Base-by-base conservation (phyloP, 2,888 invertebrate species). In the Cheilosia scutellata region DNA sequence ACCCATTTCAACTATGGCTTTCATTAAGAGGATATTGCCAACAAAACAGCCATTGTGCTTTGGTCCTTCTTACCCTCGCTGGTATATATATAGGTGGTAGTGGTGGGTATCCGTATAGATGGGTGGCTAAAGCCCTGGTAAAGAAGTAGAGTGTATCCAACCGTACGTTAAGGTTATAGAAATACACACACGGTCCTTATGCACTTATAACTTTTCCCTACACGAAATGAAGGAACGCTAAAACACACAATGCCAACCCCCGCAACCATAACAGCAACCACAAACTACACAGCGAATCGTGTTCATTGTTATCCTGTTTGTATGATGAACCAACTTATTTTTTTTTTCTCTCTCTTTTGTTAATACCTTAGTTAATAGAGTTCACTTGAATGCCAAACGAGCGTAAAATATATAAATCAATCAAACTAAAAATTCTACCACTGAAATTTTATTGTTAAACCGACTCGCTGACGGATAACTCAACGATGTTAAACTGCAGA, bases 1-100 rank as follows among this genome's bases (percentile, higher is more conserved):
- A 86, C 72, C 82, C 86, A 77, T 79, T 86, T 80, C 68, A 74
- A 77, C 82, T 82, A 86, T 58, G 76, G 86, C 86, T 86, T 86
- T 86, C 86, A 86, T 86, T 86, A 86, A 82, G 86, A 77, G 86
- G 82, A 86, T 86, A 86, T 86, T 86, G 86, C 86, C 82, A 86
- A 77, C 86, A 86, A 82, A 86, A 82, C 82, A 86, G 68, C 82
- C 86, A 86, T 82, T 86, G 82, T 82, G 66, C 58, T 72, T 58
- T 63, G 51, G 82, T 82, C 82, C 86, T 82, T 82, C 82, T 82
- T 86, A 76, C 82, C 63, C 66, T 71, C 60, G 47, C 44, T 68
- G 37, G n/a, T 66, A 11, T 44, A 51, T 31, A 20, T 20, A 20
- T 20, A 20, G 20, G 20, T 20, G 20, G 20, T 20, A 44, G 53